Conservation (phyloP, 2,797 vertebrate genomes). For the Amniataba percoides region DNA sequence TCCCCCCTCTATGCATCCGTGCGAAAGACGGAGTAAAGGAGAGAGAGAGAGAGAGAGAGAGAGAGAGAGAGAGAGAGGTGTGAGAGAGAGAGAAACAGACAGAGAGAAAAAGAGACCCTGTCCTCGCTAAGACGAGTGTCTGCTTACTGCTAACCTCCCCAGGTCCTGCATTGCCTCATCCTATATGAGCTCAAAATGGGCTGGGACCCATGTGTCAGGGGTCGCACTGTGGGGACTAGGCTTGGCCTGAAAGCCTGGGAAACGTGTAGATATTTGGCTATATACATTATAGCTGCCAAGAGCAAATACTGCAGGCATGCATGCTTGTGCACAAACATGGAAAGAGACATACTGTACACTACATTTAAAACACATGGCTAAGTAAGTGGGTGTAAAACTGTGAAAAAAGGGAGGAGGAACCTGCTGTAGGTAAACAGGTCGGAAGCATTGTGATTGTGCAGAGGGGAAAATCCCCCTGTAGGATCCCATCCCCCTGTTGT, state of each 20-base stretch:
- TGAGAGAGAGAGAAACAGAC: constrained; percentile 23
- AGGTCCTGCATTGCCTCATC: constrained; percentile 83
- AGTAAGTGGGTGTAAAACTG: constrained; percentile 68
- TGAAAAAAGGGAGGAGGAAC: constrained; percentile 46
- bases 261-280: constrained; percentile 77
- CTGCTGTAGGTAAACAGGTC: constrained; percentile 77
- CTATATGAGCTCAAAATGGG: constrained; percentile 84
- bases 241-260: constrained; percentile 85
- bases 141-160: constrained; percentile 77
- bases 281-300: constrained; percentile 75
- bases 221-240: constrained; percentile 84
- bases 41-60: constrained; percentile 19
- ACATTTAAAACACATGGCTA: constrained; percentile 70
- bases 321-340: constrained; percentile 63
- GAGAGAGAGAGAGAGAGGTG: constrained; percentile 41
- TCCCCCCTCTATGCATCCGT: constrained; percentile 39
- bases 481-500: constrained; percentile 75
- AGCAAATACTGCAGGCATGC: constrained; percentile 67
- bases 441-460: constrained; percentile 53
- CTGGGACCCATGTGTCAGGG: constrained; percentile 84
- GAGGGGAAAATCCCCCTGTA: constrained; percentile 63
- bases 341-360: constrained; percentile 44
- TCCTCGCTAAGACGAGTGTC: constrained; percentile 70
- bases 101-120: constrained; percentile 46
- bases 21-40: constrained; percentile 42